These are phyloP conservation scores for Enteromius unitaeniatus DNA, from an alignment of 2,797 vertebrate species.

Conservation along the genomic window DNA sequence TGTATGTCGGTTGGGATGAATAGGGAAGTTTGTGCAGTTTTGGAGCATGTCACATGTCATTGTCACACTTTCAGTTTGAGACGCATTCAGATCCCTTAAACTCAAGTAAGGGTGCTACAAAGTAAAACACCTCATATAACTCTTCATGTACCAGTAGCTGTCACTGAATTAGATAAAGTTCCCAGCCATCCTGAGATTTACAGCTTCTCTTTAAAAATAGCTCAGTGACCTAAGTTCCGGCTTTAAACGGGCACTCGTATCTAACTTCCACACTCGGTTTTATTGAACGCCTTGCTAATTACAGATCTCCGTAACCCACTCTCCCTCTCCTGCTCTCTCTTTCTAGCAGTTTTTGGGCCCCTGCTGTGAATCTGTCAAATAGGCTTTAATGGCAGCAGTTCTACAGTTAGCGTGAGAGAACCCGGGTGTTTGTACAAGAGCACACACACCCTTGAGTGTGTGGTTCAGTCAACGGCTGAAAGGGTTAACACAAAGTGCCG, in stretches of 20 bases:
- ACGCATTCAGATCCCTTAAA: slow-evolving; percentile 14
- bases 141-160: slow-evolving; percentile 11
- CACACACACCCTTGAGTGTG: slow-evolving; percentile 37
- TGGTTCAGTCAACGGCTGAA: slow-evolving; percentile 50
- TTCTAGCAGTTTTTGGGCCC: slow-evolving; percentile 40
- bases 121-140: slow-evolving; percentile 12
- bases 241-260: slow-evolving; percentile 52
- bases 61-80: slow-evolving; percentile 31
- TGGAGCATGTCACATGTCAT: slow-evolving; percentile 21
- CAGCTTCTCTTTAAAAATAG: slow-evolving; percentile 32
- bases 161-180: slow-evolving; percentile 5
- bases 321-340: slow-evolving; percentile 24
- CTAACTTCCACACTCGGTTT: slow-evolving; percentile 51
- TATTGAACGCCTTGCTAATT: slow-evolving; percentile 61
- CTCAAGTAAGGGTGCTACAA: not conserved
- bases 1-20: not conserved
- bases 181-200: slow-evolving; percentile 34
- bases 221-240: slow-evolving; percentile 45
- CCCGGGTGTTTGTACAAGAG: slow-evolving; percentile 28
- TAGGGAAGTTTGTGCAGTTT: slow-evolving; percentile 12
- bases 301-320: slow-evolving; percentile 59
- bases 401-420: slow-evolving; percentile 52
- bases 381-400: slow-evolving; percentile 48
- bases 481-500: slow-evolving; percentile 57
- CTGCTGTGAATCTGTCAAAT: slow-evolving; percentile 58